Evolutionary conservation across 2,113 vertebrate species (phyloP).

Genomic region (Natator depressus): DNA sequence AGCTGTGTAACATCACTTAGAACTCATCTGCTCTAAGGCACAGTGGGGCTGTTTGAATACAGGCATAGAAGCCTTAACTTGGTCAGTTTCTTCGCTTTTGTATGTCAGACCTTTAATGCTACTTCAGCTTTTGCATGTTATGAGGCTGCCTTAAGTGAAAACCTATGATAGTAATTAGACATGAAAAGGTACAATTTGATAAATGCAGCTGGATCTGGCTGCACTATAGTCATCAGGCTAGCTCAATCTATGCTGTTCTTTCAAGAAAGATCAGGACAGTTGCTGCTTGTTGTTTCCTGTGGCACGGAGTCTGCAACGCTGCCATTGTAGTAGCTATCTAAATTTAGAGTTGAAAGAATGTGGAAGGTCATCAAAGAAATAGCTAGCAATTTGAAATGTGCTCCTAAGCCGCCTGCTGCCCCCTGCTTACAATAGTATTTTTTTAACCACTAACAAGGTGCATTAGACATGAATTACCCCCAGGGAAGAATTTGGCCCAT

Average conservation of each 20-base stretch:
- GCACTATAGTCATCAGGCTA: background rate
- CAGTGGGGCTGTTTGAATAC: background rate
- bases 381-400: background rate
- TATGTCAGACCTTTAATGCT: background rate
- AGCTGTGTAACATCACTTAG: background rate
- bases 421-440: background rate
- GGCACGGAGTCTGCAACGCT: background rate
- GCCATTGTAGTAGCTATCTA: slow-evolving; percentile 3
- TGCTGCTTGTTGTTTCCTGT: slow-evolving; percentile 15
- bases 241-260: slow-evolving; percentile 37
- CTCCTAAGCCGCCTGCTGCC: background rate
- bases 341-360: slow-evolving; percentile 56
- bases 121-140: slow-evolving; percentile 29
- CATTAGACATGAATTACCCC: background rate
- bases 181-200: slow-evolving; percentile 49
- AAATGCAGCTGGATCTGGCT: slow-evolving; percentile 60
- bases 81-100: background rate
- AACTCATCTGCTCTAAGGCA: background rate
- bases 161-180: slow-evolving; percentile 39
- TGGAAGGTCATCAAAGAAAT: slow-evolving; percentile 3
- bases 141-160: slow-evolving; percentile 26
- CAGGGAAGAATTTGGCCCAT: background rate
- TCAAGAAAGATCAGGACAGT: background rate
- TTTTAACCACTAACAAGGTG: background rate
- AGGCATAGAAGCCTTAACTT: background rate